phyloP scores from a whole-genome alignment of 2,797 vertebrate genomes.

The Heliangelus exortis region DNA sequence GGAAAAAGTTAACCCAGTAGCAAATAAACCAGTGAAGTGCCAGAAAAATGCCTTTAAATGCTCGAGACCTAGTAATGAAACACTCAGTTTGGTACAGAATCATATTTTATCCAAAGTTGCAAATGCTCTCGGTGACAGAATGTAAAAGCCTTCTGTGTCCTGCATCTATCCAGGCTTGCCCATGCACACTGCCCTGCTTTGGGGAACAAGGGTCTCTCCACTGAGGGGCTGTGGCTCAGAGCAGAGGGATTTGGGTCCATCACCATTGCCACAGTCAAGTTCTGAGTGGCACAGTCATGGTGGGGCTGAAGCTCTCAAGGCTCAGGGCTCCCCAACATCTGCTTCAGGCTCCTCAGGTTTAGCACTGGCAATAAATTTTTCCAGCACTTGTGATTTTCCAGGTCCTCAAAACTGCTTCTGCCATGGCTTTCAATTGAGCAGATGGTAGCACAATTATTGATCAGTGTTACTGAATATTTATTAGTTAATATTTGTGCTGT shows the following conservation, averaged over 20 bases:
- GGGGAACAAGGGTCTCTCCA: not conserved
- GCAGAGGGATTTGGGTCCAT: not conserved
- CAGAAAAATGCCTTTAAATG: not conserved
- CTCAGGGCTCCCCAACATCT: not conserved
- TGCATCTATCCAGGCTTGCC: fast-evolving
- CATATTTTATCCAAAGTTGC: not conserved
- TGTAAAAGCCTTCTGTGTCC: not conserved
- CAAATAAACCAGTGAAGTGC: not conserved
- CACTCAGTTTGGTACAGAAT: not conserved
- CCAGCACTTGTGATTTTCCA: not conserved
- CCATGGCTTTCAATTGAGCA: not conserved
- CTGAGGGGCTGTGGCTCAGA: not conserved
- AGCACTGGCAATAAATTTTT: not conserved
- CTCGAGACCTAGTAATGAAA: not conserved
- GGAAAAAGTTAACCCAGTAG: not conserved
- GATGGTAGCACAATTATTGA: not conserved
- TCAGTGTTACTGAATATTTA: not conserved
- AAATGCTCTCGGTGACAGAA: not conserved
- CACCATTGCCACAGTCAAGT: not conserved
- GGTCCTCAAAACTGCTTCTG: not conserved
- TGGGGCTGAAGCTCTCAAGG: not conserved
- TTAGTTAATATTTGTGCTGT: not conserved
- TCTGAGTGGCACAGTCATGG: not conserved
- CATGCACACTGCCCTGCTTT: not conserved
- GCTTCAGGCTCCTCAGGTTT: fast-evolving